Evolutionary conservation across 1,140 invertebrate genomes (phyloP), one percentile per base, ranked within the genome.

Genomic region (Homarus americanus): DNA sequence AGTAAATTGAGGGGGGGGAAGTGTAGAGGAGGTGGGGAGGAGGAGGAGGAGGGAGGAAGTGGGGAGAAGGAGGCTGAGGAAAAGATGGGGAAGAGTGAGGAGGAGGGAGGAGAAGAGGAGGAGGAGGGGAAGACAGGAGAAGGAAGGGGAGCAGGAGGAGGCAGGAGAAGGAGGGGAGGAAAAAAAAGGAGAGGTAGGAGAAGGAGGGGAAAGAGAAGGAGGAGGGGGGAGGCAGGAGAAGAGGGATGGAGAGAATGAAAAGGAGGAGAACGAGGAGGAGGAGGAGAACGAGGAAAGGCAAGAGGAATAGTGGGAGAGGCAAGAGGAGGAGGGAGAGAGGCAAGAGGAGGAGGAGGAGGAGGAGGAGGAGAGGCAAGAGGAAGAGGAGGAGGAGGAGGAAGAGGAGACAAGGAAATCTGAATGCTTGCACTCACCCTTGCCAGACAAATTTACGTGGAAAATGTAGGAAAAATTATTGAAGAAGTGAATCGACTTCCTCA

Each of bases 181-280:
- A 38, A 75, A 32, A 38, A 36, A 75, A 38, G 73, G 28, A 75
- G 34, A 28, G 69, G 34, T 5, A 24, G 5, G 36, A 12, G 69
- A 72, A n/a, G 69, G 15, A 72, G 36, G 69, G 41, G 34, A 75
- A 24, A 75, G 73, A 75, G 34, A 36, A 75, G 28, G 66, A 72
- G 41, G 41, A 75, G 40, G 53, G 53, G 40, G 72, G 72, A 75
- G 72, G 24, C 32, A 75, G 66, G 32, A 75, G 72, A 34, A 80
- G 15, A 53, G 20, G 53, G 79, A 9, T 9, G 32, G 17, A 32
- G 32, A 49, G 20, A 20, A 58, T 7, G 78, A 7, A 15, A 17
- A 15, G 58, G 79, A 53, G 36, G 1, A 32, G 24, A 28, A 34
- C 12, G 28, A 32, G 34, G 44, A 20, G 63, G 32, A 32, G 34